A percentile compares a stretch with the other conserved stretches of the same genome.
phyloP scores from a whole-genome alignment of 2,888 invertebrate species.

The Nephrotoma flavescens region DNA sequence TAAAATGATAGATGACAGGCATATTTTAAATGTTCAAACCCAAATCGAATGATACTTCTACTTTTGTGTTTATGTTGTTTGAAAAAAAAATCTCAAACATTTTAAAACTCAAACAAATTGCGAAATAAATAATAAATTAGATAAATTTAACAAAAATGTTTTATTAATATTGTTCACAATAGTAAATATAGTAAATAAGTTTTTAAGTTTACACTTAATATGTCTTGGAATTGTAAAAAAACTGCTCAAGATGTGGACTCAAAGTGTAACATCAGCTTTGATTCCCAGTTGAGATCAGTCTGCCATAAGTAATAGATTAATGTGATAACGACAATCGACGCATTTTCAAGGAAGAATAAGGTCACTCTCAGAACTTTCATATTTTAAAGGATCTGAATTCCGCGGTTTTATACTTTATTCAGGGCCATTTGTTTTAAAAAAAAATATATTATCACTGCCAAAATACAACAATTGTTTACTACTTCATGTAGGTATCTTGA shows the following conservation, averaged over 20 bases:
- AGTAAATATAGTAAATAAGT: too few species aligned
- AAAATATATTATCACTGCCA: neutral
- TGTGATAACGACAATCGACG: neutral
- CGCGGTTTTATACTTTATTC: neutral
- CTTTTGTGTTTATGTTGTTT: too few species aligned
- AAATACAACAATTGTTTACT: neutral
- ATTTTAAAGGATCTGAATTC: slow-evolving; percentile 2
- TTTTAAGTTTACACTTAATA: neutral
- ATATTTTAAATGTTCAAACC: too few species aligned
- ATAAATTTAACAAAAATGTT: too few species aligned
- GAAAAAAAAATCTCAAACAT: too few species aligned
- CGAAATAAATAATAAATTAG: too few species aligned
- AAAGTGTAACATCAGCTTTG: neutral
- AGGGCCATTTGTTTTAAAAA: neutral
- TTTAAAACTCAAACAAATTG: too few species aligned
- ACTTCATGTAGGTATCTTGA: neutral
- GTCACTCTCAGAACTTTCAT: neutral
- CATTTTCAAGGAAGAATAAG: slow-evolving; percentile 1
- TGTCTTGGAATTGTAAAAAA: neutral
- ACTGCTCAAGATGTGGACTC: neutral
- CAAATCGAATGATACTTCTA: too few species aligned
- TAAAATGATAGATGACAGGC: too few species aligned
- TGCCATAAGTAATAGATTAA: neutral
- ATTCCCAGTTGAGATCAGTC: neutral
- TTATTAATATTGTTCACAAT: too few species aligned